These are phyloP conservation scores for Pseudomugil tenellus DNA, from an alignment of 2,797 vertebrate genomes.

Conservation along the genomic window DNA sequence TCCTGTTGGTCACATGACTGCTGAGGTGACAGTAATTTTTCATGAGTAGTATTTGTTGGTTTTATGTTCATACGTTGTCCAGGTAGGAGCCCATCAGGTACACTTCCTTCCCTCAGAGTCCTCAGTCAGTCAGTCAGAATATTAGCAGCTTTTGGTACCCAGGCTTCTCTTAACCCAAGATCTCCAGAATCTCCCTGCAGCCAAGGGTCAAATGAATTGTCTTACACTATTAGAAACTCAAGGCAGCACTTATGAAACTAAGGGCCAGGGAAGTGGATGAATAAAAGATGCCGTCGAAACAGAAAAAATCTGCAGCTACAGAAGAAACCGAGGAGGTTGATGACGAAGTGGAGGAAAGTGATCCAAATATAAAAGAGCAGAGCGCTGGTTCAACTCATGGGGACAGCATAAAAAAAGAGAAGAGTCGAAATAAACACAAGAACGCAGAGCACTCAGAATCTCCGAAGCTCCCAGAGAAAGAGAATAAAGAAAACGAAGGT, in stretches of 20 bases:
- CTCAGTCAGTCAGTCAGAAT: conserved; percentile 46
- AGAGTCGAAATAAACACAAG: conserved; percentile 66
- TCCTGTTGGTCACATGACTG: conserved; percentile 82
- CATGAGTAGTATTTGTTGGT: conserved; percentile 81
- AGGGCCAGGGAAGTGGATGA: conserved; percentile 83
- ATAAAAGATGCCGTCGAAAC: conserved; percentile 91
- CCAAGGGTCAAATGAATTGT: conserved; percentile 83
- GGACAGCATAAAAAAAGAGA: conserved; percentile 59
- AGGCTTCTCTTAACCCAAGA: conserved; percentile 29
- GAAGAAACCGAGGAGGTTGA: conserved; percentile 81
- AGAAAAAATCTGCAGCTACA: conserved; percentile 83
- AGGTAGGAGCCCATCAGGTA: conserved; percentile 53
- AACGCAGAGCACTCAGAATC: conserved; percentile 39
- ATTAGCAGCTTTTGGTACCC: conserved; percentile 40
- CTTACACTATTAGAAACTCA: conserved; percentile 82
- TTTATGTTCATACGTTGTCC: conserved; percentile 64
- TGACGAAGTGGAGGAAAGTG: conserved; percentile 76
- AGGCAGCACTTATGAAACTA: conserved; percentile 80
- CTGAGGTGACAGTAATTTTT: conserved; percentile 85
- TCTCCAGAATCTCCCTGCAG: conserved; percentile 53
- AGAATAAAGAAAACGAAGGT: conserved; percentile 56
- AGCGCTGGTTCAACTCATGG: conserved; percentile 46
- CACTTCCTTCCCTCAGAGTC: conserved; percentile 32
- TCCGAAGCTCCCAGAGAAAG: conserved; percentile 36
- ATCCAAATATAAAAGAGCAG: conserved; percentile 73